A percentile compares a stretch with the other conserved stretches of the same genome.
phyloP scores from a whole-genome alignment of 2,888 invertebrate genomes.

The Pristionchus fissidentatus region DNA sequence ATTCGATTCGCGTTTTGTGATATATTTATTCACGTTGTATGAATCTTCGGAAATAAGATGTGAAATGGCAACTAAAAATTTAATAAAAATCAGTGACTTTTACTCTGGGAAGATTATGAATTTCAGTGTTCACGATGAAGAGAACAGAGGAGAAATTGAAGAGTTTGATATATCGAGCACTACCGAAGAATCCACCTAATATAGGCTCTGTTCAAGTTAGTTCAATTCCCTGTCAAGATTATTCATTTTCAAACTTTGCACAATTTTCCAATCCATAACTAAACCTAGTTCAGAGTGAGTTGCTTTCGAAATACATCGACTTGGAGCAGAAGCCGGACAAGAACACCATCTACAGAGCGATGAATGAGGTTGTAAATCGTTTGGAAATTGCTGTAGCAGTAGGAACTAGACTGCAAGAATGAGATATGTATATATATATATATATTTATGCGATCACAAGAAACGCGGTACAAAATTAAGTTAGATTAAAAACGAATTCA shows the following conservation, averaged over 20 bases:
- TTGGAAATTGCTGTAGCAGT: too few species aligned
- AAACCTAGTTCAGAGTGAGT: neutral
- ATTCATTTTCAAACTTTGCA: neutral
- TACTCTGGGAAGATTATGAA: too few species aligned
- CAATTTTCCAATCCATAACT: too few species aligned
- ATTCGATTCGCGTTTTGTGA: neutral
- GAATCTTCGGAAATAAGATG: too few species aligned
- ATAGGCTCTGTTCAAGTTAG: neutral
- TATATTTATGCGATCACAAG: too few species aligned
- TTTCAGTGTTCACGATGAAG: slow-evolving; percentile 27
- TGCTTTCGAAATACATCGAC: slow-evolving; percentile 15
- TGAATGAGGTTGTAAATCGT: slow-evolving; percentile 33
- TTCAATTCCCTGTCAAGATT: neutral
- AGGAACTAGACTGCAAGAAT: too few species aligned
- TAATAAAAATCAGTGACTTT: too few species aligned
- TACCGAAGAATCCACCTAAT: slow-evolving; percentile 15
- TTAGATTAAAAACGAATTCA: too few species aligned
- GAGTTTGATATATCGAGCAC: slow-evolving; percentile 34
- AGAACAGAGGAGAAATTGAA: neutral
- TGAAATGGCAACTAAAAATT: too few species aligned
- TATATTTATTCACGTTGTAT: neutral
- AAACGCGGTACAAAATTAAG: too few species aligned
- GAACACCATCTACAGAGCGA: neutral
- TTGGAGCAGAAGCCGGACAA: neutral
- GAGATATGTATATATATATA: too few species aligned